phyloP scores from a whole-genome alignment of 1,140 invertebrate species.

The Tetramorium parvispinum region DNA sequence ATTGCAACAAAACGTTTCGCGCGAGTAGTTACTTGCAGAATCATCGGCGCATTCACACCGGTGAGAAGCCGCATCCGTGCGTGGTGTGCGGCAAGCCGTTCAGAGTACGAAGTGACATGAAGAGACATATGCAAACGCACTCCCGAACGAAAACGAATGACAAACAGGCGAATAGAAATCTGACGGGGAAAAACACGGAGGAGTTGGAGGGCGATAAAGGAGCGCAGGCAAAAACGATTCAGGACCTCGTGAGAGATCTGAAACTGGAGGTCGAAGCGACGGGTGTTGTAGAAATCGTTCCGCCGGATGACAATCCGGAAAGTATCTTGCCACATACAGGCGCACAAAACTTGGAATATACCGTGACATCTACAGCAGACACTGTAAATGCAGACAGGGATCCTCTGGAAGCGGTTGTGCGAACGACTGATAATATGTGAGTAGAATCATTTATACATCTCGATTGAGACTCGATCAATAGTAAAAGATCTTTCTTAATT shows the following conservation, averaged over 20 bases:
- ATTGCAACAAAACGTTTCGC: conserved; percentile 93
- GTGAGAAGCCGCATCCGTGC: conserved; percentile 93
- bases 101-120: conserved; percentile 94
- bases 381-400: conserved; percentile 75
- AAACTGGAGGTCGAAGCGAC: conserved; percentile 82
- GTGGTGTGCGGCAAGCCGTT: conserved; percentile 93
- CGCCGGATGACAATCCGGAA: conserved; percentile 80
- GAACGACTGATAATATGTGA: conserved; percentile 79
- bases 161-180: conserved; percentile 67
- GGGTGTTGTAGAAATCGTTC: conserved; percentile 78
- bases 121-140: conserved; percentile 94
- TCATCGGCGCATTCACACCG: conserved; percentile 96
- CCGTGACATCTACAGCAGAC: conserved; percentile 60
- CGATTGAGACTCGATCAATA: background rate
- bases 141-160: conserved; percentile 81
- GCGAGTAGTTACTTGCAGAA: conserved; percentile 94
- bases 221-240: conserved; percentile 76
- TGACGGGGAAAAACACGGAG: conserved; percentile 58
- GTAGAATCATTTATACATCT: conserved; percentile 44
- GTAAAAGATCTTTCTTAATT: conserved; percentile 1
- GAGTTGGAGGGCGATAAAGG: conserved; percentile 69
- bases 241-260: conserved; percentile 82
- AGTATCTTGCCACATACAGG: conserved; percentile 83
- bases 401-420: conserved; percentile 82
- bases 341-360: conserved; percentile 80